Conservation (phyloP, 2,888 invertebrate species). For the Dendrolimus pini region DNA sequence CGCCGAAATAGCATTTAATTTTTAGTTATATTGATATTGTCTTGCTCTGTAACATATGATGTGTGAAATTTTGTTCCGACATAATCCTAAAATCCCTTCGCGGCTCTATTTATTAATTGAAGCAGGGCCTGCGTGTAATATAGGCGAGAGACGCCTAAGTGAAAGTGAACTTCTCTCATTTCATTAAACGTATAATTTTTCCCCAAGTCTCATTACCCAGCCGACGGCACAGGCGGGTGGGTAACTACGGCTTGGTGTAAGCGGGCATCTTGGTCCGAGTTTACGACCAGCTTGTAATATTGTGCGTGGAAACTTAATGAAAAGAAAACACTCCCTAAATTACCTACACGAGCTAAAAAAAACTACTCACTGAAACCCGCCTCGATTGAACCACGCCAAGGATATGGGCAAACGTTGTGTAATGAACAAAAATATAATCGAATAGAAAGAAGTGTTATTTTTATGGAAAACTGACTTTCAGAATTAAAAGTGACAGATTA, state of each 20-base stretch:
- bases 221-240: conserved; percentile 27
- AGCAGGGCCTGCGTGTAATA: background rate
- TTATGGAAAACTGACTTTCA: background rate
- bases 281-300: conserved; percentile 62
- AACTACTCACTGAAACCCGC: conserved; percentile 19
- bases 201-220: conserved; percentile 52
- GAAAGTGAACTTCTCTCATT: conserved; percentile 39
- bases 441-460: background rate
- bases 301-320: conserved; percentile 69
- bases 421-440: background rate
- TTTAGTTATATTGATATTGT: too few relatives aligned
- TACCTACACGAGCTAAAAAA: conserved; percentile 34
- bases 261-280: conserved; percentile 46
- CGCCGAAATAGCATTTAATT: too few relatives aligned
- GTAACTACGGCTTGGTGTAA: conserved; percentile 29
- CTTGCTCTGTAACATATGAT: background rate
- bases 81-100: background rate
- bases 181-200: conserved; percentile 62
- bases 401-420: background rate
- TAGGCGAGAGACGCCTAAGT: conserved; percentile 12
- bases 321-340: conserved; percentile 53
- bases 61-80: background rate
- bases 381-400: conserved; percentile 1
- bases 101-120: background rate
- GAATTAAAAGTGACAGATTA: too few relatives aligned